Conservation (phyloP, 2,888 invertebrate species). For the Zygaena filipendulae region DNA sequence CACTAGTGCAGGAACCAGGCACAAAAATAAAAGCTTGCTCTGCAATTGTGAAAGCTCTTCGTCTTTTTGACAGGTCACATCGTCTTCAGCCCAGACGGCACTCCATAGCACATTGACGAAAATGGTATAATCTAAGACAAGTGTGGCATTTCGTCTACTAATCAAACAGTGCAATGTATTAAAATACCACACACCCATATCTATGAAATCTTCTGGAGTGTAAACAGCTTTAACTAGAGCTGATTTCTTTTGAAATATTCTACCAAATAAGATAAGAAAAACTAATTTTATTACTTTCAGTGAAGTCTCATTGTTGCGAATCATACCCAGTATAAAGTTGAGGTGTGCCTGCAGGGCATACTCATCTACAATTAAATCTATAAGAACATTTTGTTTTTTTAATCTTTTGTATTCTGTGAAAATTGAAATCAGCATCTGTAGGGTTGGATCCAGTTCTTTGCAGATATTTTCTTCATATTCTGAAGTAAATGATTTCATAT, state of each 20-base stretch:
- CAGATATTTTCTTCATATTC: constrained; percentile 61
- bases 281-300: constrained; percentile 57
- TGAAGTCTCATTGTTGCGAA: constrained; percentile 51
- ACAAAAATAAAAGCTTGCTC: constrained; percentile 70
- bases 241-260: constrained; percentile 38
- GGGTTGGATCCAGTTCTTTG: constrained; percentile 62
- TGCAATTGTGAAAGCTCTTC: constrained; percentile 48
- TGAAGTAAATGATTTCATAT: constrained; percentile 53
- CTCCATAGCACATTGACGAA: constrained; percentile 38
- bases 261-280: constrained; percentile 47
- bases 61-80: constrained; percentile 21
- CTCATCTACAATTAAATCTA: constrained; percentile 32
- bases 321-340: constrained; percentile 38
- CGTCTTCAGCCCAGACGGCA: constrained; percentile 28
- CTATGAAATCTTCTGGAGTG: constrained; percentile 36
- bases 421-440: constrained; percentile 66
- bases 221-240: constrained; percentile 33
- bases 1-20: constrained; percentile 71
- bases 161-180: constrained; percentile 36
- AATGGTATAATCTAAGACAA: constrained; percentile 41
- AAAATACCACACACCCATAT: constrained; percentile 35
- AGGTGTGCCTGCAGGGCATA: constrained; percentile 40
- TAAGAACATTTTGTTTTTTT: constrained; percentile 35
- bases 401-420: constrained; percentile 59
- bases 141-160: constrained; percentile 29